phyloP scores from a whole-genome alignment of 1,140 invertebrate species.

The Calephelis virginiensis region DNA sequence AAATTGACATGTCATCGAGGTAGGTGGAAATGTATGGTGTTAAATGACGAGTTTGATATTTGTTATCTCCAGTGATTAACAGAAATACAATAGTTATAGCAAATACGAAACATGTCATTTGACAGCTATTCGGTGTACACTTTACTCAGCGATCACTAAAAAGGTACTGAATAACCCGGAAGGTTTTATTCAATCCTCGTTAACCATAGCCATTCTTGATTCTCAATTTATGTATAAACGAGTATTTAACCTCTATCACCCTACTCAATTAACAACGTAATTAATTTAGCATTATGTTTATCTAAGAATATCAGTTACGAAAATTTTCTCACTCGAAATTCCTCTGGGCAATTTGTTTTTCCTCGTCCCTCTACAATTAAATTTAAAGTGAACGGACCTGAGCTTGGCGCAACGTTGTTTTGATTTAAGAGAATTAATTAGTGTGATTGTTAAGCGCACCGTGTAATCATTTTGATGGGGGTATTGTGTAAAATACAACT shows the following conservation, averaged over 20 bases:
- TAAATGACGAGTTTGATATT: too few species aligned
- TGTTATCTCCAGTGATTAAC: too few species aligned
- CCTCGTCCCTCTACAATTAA: constrained; percentile 52
- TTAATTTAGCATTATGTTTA: constrained; percentile 9
- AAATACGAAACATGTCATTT: too few species aligned
- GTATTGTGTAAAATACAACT: constrained; percentile 18
- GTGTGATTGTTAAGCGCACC: constrained; percentile 51
- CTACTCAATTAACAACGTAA: neutral
- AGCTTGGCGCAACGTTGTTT: constrained; percentile 53
- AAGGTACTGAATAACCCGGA: too few species aligned
- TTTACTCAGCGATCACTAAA: too few species aligned
- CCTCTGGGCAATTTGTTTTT: constrained; percentile 49
- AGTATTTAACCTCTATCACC: neutral
- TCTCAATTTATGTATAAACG: too few species aligned
- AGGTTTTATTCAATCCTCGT: too few species aligned
- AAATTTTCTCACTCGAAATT: constrained; percentile 43
- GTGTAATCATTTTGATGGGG: constrained; percentile 43
- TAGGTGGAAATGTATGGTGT: too few species aligned
- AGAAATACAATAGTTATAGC: too few species aligned
- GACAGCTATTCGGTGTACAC: too few species aligned
- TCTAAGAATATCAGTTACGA: constrained; percentile 18
- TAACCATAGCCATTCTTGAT: too few species aligned
- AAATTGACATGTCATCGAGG: too few species aligned
- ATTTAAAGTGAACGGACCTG: constrained; percentile 53
- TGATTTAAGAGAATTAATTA: constrained; percentile 69